phyloP scores from a whole-genome alignment of 1,140 invertebrate species.

The Bombus vancouverensis region DNA sequence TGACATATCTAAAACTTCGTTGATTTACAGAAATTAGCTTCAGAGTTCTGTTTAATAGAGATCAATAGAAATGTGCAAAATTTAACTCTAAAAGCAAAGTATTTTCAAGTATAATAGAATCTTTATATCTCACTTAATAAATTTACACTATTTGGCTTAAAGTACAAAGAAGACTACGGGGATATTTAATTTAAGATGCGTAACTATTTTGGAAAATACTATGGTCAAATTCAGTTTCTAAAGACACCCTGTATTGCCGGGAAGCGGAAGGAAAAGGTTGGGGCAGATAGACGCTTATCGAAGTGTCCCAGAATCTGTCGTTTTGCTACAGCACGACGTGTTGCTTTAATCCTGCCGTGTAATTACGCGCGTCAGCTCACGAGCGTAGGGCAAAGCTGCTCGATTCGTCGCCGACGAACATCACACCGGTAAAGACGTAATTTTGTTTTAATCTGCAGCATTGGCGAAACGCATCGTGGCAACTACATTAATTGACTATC shows the following conservation, averaged over 20 bases:
- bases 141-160: too few relatives aligned
- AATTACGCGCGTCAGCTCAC: constrained; percentile 26
- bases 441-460: constrained; percentile 17
- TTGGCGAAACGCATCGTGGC: background rate
- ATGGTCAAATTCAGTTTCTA: background rate
- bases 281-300: constrained; percentile 14
- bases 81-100: too few relatives aligned
- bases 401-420: constrained; percentile 3
- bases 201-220: background rate
- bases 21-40: too few relatives aligned
- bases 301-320: constrained; percentile 17
- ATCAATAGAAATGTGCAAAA: too few relatives aligned
- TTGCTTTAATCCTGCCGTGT: constrained; percentile 20
- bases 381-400: constrained; percentile 20
- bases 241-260: background rate
- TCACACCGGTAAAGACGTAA: constrained; percentile 6
- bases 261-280: background rate
- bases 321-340: constrained; percentile 16
- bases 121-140: too few relatives aligned
- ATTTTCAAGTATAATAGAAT: too few relatives aligned
- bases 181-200: background rate
- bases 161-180: too few relatives aligned
- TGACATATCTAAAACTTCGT: too few relatives aligned
- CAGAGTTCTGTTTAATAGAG: too few relatives aligned
- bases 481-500: constrained; percentile 7